A percentile compares a stretch with the other conserved stretches of the same genome.
Conservation (phyloP, 2,888 invertebrate species). For the Hydrotaea diabolus region DNA sequence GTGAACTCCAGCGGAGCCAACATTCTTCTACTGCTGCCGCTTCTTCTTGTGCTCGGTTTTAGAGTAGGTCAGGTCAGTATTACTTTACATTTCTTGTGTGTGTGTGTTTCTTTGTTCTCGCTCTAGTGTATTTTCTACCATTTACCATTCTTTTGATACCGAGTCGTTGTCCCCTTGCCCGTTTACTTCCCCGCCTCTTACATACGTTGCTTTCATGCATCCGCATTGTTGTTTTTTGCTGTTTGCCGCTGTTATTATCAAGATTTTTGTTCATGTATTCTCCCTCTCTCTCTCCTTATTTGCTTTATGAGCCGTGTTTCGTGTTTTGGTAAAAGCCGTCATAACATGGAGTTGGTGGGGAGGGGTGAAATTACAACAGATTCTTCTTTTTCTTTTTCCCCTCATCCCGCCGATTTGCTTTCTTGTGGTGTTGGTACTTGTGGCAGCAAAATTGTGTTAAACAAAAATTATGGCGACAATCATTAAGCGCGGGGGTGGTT, state of each 20-base stretch:
- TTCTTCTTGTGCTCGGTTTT: constrained; percentile 43
- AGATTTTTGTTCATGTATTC: not conserved
- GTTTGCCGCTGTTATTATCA: constrained; percentile 5
- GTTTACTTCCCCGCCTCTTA: not conserved
- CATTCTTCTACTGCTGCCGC: constrained; percentile 42
- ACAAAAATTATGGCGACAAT: constrained; percentile 30
- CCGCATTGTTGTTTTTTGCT: constrained; percentile 12
- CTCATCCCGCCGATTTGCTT: not conserved
- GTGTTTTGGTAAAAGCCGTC: constrained; percentile 2
- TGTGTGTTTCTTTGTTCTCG: not conserved
- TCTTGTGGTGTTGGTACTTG: not conserved
- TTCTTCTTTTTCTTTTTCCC: not conserved
- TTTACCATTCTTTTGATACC: constrained; percentile 9
- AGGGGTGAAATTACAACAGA: constrained; percentile 3
- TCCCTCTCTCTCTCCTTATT: not conserved
- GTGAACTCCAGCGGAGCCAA: constrained; percentile 59
- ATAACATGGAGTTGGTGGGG: constrained; percentile 10
- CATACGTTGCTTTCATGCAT: constrained; percentile 6
- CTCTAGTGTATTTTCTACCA: constrained; percentile 28
- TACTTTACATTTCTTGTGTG: constrained; percentile 44
- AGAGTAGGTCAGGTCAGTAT: constrained; percentile 67
- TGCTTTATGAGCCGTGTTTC: not conserved
- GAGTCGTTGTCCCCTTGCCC: not conserved
- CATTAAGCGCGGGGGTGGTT: not conserved
- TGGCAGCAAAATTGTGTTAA: constrained; percentile 17